Conservation (phyloP, 1,140 invertebrate species). For the Macrobrachium nipponense region DNA sequence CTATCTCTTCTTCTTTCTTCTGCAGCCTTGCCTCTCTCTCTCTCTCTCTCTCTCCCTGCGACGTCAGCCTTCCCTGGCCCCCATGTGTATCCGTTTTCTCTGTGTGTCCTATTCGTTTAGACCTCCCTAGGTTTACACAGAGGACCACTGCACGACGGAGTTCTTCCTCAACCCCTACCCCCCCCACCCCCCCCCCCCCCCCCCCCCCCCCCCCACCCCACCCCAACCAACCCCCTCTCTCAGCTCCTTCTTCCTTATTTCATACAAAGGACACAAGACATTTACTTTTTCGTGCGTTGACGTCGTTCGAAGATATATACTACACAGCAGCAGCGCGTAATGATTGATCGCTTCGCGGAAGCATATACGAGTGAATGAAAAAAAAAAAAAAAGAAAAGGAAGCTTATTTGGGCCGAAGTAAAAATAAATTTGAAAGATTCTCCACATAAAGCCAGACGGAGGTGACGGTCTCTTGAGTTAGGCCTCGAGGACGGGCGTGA, state of each 20-base stretch:
- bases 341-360: too few species aligned
- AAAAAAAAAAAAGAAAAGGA: too few species aligned
- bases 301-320: too few species aligned
- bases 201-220: background rate
- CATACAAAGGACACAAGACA: background rate
- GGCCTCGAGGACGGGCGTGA: background rate
- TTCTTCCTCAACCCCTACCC: background rate
- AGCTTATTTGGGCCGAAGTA: too few species aligned
- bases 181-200: background rate
- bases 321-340: too few species aligned
- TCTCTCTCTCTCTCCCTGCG: too few species aligned
- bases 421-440: background rate
- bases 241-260: background rate
- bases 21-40: background rate
- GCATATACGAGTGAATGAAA: too few species aligned
- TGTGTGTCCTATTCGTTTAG: background rate
- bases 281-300: background rate
- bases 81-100: background rate
- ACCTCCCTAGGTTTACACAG: slow-evolving; percentile 2
- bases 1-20: too few species aligned
- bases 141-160: background rate
- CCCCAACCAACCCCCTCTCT: slow-evolving; percentile 9
- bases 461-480: background rate
- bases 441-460: background rate
- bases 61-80: background rate